Base-by-base conservation (phyloP, 2,797 vertebrate species). In the Sparidentex hasta region DNA sequence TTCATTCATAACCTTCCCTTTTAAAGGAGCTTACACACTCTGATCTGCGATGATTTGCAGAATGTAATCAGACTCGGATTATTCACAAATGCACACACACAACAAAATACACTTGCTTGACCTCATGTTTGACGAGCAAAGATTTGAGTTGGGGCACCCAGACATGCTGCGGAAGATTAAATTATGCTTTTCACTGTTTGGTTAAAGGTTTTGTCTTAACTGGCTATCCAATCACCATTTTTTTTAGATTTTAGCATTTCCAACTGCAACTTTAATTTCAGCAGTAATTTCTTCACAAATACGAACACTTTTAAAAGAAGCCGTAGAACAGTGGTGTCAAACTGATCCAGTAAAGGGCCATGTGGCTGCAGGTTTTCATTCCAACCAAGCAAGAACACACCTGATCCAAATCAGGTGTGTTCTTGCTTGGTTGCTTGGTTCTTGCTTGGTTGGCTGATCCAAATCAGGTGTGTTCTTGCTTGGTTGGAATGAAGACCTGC, bases 131-230 rank as follows among this genome's bases (percentile, higher is more conserved):
- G 25, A 51, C 56, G 43, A 63, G 46, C 74, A 62, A 80, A 57
- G 59, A 48, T 75, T 77, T 79, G 66, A 73, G 33, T 51, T 63
- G 11, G 27, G 50, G 29, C 65, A 23, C 54, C 27, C 62, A 85
- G 64, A 77, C 71, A 50, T 84, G 76, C 80, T 38, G 11, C 11
- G 13, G 23, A 57, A 81, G 72, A 88, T 86, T 58, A 88, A 78
- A 74, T 73, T 46, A 9, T 64, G 58, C 62, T 82, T 55, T 69
- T 61, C 61, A 69, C 23, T 66, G 51, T 68, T 47, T 25, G 62
- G 70, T 71, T 21, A 73, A 81, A 44, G 67, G 54, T 75, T 58
- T 55, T 0, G 8, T 72, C 29, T 72, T 51, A 44, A 74, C 25
- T 62, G 62, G 59, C 57, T 3, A 33, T 33, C 29, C 29, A 33